Base-by-base conservation (phyloP, 2,888 invertebrate species). In the Laspeyria flexula region DNA sequence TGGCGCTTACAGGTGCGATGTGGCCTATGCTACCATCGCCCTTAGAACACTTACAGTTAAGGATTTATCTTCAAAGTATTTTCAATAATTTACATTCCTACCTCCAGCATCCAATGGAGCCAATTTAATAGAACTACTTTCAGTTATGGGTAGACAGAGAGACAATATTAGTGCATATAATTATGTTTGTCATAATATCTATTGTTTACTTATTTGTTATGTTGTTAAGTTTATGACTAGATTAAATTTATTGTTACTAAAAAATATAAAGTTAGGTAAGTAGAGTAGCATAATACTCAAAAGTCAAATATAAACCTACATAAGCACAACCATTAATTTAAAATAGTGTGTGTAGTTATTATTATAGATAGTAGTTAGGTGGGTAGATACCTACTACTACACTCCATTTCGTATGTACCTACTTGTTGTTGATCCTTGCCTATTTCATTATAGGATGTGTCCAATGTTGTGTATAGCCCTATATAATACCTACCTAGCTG, bases 1-100 rank as follows among this genome's bases (percentile, higher is more conserved):
- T 77, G 55, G 82, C 79, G 16, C 64, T 83, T 58, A 73, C 81
- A 1, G 75, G 83, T 0, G 75, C 79, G 15, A 70, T 83, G 65
- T 83, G 83, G 81, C 67, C 76, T 0, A 55, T 73, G 1, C 55
- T 77, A 27, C 58, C 68, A n/a, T 69, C 77, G 0, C 50, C 75
- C 16, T 57, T 76, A 9, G 65, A 74, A 34, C 74, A 77, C 3
- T 45, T 77, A 15, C 76, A 77, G 37, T 56, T 79, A 60, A 57
- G 74, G 21, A 51, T 76, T 35, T 73, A 79, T 23, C 68, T 80
- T 35, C 73, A 69, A 42, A 57, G 67, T 39, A 73, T 62, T 57
- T 62, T 78, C 13, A 66, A 73, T 34, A 65, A 59, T 56, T 13
- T 71, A 7, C 66, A 65, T 33, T 56, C 60, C 48, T 65, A 71